Evolutionary conservation across 2,113 vertebrate species (phyloP).

Genomic region (Brachyhypopomus gauderio): DNA sequence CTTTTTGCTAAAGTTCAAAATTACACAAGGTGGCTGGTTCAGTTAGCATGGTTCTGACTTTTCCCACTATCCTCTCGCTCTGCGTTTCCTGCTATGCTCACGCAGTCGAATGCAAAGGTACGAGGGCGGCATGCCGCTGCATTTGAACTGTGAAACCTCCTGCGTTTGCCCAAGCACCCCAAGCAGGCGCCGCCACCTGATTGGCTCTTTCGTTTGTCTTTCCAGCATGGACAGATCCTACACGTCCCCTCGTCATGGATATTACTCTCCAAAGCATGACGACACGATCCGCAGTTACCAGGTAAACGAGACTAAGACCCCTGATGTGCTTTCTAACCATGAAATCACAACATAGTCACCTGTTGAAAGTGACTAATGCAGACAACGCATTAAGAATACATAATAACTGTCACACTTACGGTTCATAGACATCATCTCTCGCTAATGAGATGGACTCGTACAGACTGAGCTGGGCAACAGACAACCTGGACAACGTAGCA

Average conservation of each 20-base stretch:
- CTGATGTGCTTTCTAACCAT: background rate
- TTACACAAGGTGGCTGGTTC: background rate
- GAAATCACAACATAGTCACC: too few relatives aligned
- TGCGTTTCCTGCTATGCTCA: conserved; percentile 55
- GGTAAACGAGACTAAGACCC: conserved; percentile 66
- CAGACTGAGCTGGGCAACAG: conserved; percentile 88
- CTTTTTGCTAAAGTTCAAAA: background rate
- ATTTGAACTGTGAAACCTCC: background rate
- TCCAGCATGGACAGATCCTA: conserved; percentile 96
- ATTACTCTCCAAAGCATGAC: conserved; percentile 83
- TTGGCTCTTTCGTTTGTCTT: conserved; percentile 41
- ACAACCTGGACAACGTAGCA: conserved; percentile 94
- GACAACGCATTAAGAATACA: too few relatives aligned
- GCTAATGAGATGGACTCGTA: conserved; percentile 84
- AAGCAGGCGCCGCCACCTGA: background rate
- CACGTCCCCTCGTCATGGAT: conserved; percentile 87
- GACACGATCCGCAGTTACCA: conserved; percentile 87
- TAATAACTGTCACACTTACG: background rate
- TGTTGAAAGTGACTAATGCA: too few relatives aligned
- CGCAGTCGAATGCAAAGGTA: conserved; percentile 72
- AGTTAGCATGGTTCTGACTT: conserved; percentile 29
- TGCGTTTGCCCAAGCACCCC: background rate
- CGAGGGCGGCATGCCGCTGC: conserved; percentile 40
- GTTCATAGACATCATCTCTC: conserved; percentile 77
- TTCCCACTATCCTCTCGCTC: conserved; percentile 18